These are phyloP conservation scores for Aegypius monachus DNA, from an alignment of 2,113 vertebrate species.

Conservation along the genomic window DNA sequence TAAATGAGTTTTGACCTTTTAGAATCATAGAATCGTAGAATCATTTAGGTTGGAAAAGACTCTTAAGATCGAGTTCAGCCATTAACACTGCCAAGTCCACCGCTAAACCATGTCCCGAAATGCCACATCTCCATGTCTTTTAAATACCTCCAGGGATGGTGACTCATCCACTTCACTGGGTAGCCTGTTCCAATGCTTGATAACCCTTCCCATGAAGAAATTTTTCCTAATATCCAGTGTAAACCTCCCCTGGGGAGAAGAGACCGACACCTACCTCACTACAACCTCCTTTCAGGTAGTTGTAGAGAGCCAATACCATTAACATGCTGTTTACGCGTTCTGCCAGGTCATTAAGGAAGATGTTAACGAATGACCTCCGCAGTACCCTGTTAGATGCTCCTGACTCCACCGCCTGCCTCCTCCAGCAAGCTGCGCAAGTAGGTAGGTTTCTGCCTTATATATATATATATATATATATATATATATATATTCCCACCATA, in stretches of 20 bases:
- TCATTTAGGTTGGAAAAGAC: not conserved
- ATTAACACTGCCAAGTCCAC: not conserved
- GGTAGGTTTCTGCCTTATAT: not conserved
- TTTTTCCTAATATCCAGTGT: too few species aligned
- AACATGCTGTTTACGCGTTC: not conserved
- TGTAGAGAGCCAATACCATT: not conserved
- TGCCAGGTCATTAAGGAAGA: not conserved
- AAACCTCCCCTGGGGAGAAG: too few species aligned
- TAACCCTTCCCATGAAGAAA: too few species aligned
- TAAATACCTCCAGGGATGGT: too few species aligned
- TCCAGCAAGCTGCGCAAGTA: not conserved
- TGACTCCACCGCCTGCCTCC: not conserved
- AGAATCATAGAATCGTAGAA: not conserved
- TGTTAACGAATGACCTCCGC: not conserved
- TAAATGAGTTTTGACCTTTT: not conserved
- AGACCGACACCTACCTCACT: too few species aligned
- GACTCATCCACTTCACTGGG: too few species aligned
- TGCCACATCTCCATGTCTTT: too few species aligned
- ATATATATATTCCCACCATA: rapidly evolving
- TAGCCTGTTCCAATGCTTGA: too few species aligned
- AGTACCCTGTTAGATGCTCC: not conserved
- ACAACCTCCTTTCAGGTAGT: too few species aligned
- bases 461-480: too few species aligned
- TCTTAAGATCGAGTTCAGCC: not conserved
- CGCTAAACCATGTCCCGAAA: not conserved